Base-by-base conservation (phyloP, 2,888 invertebrate species). In the Drosophila birchii region DNA sequence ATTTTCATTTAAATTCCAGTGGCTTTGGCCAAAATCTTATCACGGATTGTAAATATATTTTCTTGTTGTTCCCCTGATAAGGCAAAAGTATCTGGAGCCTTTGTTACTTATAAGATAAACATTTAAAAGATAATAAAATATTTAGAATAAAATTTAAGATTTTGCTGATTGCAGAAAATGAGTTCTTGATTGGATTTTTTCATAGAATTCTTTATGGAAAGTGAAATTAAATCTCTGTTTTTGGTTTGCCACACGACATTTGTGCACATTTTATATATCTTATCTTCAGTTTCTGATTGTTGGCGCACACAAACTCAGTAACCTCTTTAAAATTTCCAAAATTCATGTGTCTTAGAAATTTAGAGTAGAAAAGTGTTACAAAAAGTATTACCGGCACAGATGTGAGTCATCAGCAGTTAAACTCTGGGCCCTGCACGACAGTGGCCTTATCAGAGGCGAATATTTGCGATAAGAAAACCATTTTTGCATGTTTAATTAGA, bases 401-500 rank as follows among this genome's bases (percentile, higher is more conserved):
- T 49, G 67, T 55, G 68, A 54, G 32, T 43, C 49, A 26, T 43
- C 14, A 14, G 26, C 14, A 20, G 26, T 49, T 34, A n/a, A 39
- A 18, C 6, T 29, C 26, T 20, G 14, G 8, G 18, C 14, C 14
- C 45, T 39, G 20, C 9, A 38, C 20, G 9, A 32, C 36, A 23
- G 9, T 47, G 26, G 16, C 11, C 26, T 60, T 54, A 49, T 71
- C 70, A 23, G 23, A 6, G 11, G 5, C 14, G 26, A 53, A n/a
- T 51, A 18, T 23, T 53, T 45, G 71, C 51, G 51, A 59, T 44
- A 69, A 64, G 43, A 43, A 44, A 36, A 51, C 64, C 34, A 32
- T 44, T 71, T 39, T 45, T 47, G 53, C 59, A 59, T 70, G 59
- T 49, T 58, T 58, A 43, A 41, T 54, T 59, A 44, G 32, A 69